Evolutionary conservation across 2,888 invertebrate species (phyloP).

Genomic region (Melipona bicolor): DNA sequence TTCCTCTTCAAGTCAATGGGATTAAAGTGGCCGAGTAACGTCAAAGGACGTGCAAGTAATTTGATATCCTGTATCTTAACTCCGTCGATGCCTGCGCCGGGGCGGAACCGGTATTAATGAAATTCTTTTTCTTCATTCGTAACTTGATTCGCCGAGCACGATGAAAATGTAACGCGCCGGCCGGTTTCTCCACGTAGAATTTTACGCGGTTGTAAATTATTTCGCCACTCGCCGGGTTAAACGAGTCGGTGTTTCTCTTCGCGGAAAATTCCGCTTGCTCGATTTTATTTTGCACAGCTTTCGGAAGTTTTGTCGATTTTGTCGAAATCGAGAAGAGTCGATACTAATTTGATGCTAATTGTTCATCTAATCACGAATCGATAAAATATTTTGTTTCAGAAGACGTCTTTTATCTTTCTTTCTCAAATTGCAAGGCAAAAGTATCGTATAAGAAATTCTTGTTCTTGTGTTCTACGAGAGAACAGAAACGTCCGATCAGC

Average conservation of each 20-base stretch:
- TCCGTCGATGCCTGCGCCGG: slow-evolving; percentile 22
- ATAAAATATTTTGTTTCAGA: too few relatives aligned
- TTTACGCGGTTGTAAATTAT: background rate
- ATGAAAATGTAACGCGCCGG: background rate
- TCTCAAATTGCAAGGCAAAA: too few relatives aligned
- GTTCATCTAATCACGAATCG: too few relatives aligned
- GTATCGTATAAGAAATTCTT: too few relatives aligned
- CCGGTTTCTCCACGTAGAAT: background rate
- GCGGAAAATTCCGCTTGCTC: background rate
- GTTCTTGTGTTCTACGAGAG: too few relatives aligned
- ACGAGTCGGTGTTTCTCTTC: background rate
- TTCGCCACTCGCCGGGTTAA: background rate
- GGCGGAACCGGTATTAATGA: slow-evolving; percentile 43
- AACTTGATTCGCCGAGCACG: slow-evolving; percentile 9
- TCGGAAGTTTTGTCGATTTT: too few relatives aligned
- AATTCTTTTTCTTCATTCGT: slow-evolving; percentile 39
- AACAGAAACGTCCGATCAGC: too few relatives aligned
- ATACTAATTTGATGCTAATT: too few relatives aligned
- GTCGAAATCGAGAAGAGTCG: too few relatives aligned
- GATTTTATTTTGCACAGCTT: background rate
- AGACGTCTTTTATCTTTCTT: too few relatives aligned
- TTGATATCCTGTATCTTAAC: slow-evolving; percentile 63
- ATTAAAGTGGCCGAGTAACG: slow-evolving; percentile 64
- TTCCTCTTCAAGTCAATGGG: slow-evolving; percentile 61
- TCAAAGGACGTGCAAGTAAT: slow-evolving; percentile 67